A percentile compares a stretch with the other conserved stretches of the same genome.
Evolutionary conservation across 2,888 invertebrate genomes (phyloP).

Genomic region (Rotaria socialis): DNA sequence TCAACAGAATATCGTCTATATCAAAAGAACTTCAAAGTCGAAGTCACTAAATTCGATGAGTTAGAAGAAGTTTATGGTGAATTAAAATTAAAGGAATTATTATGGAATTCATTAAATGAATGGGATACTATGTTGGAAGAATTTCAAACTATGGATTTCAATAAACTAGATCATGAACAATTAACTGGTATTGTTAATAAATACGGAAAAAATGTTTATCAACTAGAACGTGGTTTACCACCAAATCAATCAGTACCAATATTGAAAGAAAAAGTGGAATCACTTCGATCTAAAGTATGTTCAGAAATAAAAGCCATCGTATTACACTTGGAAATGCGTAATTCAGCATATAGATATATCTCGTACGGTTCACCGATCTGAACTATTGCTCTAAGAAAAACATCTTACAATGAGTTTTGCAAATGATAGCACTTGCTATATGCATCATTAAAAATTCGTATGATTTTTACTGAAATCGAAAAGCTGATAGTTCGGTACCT

Average conservation of each 20-base stretch:
- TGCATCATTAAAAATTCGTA: too few species aligned
- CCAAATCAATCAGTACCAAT: conserved; percentile 73
- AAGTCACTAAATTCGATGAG: conserved; percentile 75
- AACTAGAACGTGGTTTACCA: conserved; percentile 78
- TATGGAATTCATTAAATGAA: conserved; percentile 74
- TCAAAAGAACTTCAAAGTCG: conserved; percentile 80
- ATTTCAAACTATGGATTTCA: conserved; percentile 65
- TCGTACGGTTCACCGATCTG: too few species aligned
- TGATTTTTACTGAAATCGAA: too few species aligned
- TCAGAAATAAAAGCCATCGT: background rate
- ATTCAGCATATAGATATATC: too few species aligned
- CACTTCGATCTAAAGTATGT: conserved; percentile 5
- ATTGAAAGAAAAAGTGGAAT: conserved; percentile 66
- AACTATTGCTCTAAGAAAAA: too few species aligned
- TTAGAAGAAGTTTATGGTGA: conserved; percentile 75
- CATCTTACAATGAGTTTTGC: too few species aligned
- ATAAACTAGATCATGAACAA: conserved; percentile 70
- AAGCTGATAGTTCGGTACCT: too few species aligned
- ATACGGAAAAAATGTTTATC: conserved; percentile 71
- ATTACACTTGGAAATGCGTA: background rate
- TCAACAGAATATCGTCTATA: conserved; percentile 73
- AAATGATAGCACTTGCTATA: too few species aligned
- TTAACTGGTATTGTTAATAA: conserved; percentile 68
- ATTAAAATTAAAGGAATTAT: conserved; percentile 72
- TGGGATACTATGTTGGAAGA: conserved; percentile 69